Base-by-base conservation (phyloP, 2,797 vertebrate species). In the Clarias fuscus region DNA sequence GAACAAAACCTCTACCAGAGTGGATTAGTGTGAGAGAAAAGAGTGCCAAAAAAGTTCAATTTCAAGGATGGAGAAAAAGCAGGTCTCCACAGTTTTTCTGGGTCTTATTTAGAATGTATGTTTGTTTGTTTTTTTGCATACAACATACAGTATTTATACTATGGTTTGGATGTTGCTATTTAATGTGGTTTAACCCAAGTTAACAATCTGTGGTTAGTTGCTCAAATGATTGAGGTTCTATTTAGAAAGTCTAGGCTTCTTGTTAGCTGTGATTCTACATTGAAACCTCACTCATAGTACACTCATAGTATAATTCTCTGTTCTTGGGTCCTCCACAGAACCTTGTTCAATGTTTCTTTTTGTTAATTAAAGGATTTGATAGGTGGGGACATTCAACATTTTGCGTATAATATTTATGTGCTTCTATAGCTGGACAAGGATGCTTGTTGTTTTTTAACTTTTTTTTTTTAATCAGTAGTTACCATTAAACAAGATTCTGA, bases 141-240 rank as follows among this genome's bases (percentile, higher is more conserved):
- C 20, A 59, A 33, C 43, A 75, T 24, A 33, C 2, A 33, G 33
- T 33, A 48, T 14, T 75, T 75, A 75, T 10, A 8, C 6, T 30
- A 18, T 76, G 73, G 73, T 76, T 76, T 76, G 48, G 14, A 2
- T 75, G 24, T 75, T 78, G 27, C 75, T 33, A 10, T 79, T 78
- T 78, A 37, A 18, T 78, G 27, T 59, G 20, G 18, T 14, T 61
- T 37, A 79, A 61, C 30, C 27, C 37, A 37, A 64, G 13, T 79
- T 40, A 15, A 62, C 77, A 40, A 62, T 40, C 59, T 64, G 11
- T 3, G n/a, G 48, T 30, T 56, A 56, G 14, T 56, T 18, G 15
- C 14, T 27, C 48, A 30, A 71, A 72, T 8, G 7, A 40, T 40
- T 17, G 10, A 24, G 10, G 33, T 70, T 70, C 8, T 22, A 22